phyloP scores from a whole-genome alignment of 2,888 invertebrate species.

The Liodrosophila aerea region DNA sequence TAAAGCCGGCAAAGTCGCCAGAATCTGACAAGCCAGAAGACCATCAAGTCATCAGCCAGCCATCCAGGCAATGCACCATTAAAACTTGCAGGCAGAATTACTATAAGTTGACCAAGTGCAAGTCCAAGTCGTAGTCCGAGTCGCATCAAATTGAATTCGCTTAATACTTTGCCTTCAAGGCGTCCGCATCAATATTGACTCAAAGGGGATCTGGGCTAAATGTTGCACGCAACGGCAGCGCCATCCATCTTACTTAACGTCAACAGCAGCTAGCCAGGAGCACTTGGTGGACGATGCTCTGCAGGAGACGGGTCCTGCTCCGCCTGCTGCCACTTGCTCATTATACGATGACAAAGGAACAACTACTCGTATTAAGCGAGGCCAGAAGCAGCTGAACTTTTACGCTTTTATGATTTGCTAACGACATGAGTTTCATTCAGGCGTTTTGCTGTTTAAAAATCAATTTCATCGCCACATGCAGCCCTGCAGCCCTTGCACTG shows the following conservation, averaged over 20 bases:
- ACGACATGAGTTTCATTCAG: slow-evolving; percentile 62
- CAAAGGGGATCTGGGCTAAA: slow-evolving; percentile 70
- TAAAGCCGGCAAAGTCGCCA: slow-evolving; percentile 22
- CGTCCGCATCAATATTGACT: slow-evolving; percentile 64
- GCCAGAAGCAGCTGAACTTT: slow-evolving; percentile 34
- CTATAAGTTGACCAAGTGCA: slow-evolving; percentile 52
- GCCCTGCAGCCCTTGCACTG: slow-evolving; percentile 32
- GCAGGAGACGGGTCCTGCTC: background rate
- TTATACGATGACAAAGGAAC: slow-evolving; percentile 71
- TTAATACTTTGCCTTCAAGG: slow-evolving; percentile 17
- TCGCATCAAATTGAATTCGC: slow-evolving; percentile 54
- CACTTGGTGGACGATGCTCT: slow-evolving; percentile 6
- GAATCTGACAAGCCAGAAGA: too few relatives aligned
- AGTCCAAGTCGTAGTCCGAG: background rate
- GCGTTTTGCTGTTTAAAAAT: slow-evolving; percentile 69
- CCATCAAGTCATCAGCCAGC: slow-evolving; percentile 51
- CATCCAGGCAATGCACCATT: slow-evolving; percentile 46
- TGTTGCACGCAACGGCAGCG: slow-evolving; percentile 70
- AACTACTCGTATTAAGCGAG: slow-evolving; percentile 39
- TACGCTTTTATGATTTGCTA: slow-evolving; percentile 79
- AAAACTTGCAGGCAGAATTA: slow-evolving; percentile 54
- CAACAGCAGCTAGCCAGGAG: slow-evolving; percentile 61
- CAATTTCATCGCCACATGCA: slow-evolving; percentile 72
- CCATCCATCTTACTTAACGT: slow-evolving; percentile 78
- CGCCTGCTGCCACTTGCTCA: too few relatives aligned